Evolutionary conservation across 2,113 vertebrate genomes (phyloP).

Genomic region (Poicephalus gulielmi): DNA sequence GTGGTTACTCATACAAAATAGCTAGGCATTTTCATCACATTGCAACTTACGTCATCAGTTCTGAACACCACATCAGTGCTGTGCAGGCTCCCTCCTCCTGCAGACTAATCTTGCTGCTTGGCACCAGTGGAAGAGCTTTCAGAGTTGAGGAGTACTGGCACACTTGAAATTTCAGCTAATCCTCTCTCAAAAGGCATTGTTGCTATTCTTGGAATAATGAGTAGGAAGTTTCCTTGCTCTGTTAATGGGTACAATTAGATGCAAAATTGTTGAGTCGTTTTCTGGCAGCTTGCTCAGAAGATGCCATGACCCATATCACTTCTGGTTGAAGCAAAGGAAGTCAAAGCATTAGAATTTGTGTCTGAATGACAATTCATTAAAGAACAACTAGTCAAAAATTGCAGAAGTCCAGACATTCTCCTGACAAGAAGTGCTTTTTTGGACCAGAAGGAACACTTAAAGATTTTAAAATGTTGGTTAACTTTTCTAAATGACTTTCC

Average conservation of each 20-base stretch:
- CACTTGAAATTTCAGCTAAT: constrained; percentile 25
- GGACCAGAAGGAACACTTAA: neutral
- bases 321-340: neutral
- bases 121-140: neutral
- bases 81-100: neutral
- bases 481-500: neutral
- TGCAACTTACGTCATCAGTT: neutral
- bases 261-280: neutral
- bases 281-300: constrained; percentile 8
- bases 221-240: constrained; percentile 37
- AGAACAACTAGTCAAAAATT: neutral
- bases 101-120: constrained; percentile 6
- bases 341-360: neutral
- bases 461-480: neutral
- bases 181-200: constrained; percentile 32
- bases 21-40: neutral
- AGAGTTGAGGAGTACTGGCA: constrained; percentile 33
- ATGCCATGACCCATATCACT: neutral
- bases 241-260: constrained; percentile 23
- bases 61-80: neutral
- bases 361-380: constrained; percentile 8
- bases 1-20: neutral
- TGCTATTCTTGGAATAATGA: constrained; percentile 34
- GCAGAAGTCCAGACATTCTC: neutral
- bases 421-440: neutral